A percentile compares a stretch with the other conserved stretches of the same genome.
Evolutionary conservation across 2,113 vertebrate genomes (phyloP).

Genomic region (Cygnus atratus): DNA sequence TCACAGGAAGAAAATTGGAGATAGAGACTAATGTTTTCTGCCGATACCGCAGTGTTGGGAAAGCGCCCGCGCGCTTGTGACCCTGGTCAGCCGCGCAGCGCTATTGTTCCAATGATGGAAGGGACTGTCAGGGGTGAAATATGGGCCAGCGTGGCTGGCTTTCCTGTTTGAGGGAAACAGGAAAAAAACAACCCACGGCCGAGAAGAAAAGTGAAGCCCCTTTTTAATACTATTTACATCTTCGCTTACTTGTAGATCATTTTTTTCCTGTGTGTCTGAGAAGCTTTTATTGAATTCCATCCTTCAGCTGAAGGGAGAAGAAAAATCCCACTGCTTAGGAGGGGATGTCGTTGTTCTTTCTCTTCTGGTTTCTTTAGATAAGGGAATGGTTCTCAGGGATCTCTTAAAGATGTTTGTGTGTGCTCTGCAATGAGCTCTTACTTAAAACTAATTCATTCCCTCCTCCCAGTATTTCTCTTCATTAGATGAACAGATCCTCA

Average conservation of each 20-base stretch:
- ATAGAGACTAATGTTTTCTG: neutral
- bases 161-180: slow-evolving; percentile 51
- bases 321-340: neutral
- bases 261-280: neutral
- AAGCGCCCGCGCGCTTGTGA: slow-evolving; percentile 24
- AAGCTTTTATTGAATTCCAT: neutral
- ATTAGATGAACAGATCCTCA: slow-evolving; percentile 24
- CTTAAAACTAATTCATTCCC: neutral
- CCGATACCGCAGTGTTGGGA: neutral
- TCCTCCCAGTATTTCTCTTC: slow-evolving; percentile 17
- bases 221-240: neutral
- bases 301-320: neutral
- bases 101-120: slow-evolving; percentile 60
- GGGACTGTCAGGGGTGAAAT: slow-evolving; percentile 56
- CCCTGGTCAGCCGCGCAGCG: slow-evolving; percentile 15
- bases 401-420: neutral
- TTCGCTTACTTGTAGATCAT: neutral
- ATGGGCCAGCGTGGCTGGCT: slow-evolving; percentile 30
- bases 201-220: neutral
- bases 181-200: slow-evolving; percentile 25
- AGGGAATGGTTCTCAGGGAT: neutral
- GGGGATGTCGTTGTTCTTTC: fast-evolving
- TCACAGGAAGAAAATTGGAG: neutral
- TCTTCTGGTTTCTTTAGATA: neutral
- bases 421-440: neutral